Percentiles rank a stretch among this genome's conserved stretches.
These are phyloP conservation scores for Anthoptus insignis DNA, from an alignment of 2,888 invertebrate genomes.

Conservation along the genomic window DNA sequence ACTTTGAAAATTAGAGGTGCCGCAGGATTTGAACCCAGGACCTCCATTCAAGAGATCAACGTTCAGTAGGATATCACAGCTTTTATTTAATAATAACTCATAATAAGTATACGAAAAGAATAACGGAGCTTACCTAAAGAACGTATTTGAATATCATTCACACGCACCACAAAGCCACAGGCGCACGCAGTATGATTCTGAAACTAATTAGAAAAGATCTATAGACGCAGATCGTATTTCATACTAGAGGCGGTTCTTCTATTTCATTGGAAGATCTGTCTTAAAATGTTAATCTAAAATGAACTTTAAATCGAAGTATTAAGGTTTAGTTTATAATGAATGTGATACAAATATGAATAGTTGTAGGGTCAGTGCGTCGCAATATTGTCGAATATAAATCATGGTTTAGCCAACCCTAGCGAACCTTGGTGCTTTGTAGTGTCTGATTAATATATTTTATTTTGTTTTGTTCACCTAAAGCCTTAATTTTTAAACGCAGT, in stretches of 20 bases:
- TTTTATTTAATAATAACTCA: too few species aligned
- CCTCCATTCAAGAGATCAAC: too few species aligned
- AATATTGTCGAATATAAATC: conserved; percentile 64
- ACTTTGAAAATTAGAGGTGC: too few species aligned
- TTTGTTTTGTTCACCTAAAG: conserved; percentile 1
- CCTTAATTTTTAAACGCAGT: too few species aligned
- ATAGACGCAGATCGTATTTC: conserved; percentile 29
- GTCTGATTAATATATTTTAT: conserved; percentile 32
- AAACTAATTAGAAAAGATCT: conserved; percentile 30
- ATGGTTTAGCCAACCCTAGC: conserved; percentile 53
- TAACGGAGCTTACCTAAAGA: not conserved
- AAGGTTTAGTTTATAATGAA: conserved; percentile 27
- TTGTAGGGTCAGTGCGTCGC: conserved; percentile 57
- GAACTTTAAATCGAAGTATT: not conserved
- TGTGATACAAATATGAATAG: conserved; percentile 48
- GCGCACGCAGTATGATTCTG: conserved; percentile 1
- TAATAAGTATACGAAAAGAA: too few species aligned
- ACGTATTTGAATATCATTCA: not conserved
- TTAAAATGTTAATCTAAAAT: not conserved
- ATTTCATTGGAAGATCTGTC: conserved; percentile 21
- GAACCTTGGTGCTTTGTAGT: conserved; percentile 43
- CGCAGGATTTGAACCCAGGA: too few species aligned
- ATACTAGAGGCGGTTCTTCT: conserved; percentile 22
- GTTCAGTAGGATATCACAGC: too few species aligned
- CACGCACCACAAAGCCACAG: not conserved